Conservation (phyloP, 2,797 vertebrate genomes). For the Neostethus bicornis region DNA sequence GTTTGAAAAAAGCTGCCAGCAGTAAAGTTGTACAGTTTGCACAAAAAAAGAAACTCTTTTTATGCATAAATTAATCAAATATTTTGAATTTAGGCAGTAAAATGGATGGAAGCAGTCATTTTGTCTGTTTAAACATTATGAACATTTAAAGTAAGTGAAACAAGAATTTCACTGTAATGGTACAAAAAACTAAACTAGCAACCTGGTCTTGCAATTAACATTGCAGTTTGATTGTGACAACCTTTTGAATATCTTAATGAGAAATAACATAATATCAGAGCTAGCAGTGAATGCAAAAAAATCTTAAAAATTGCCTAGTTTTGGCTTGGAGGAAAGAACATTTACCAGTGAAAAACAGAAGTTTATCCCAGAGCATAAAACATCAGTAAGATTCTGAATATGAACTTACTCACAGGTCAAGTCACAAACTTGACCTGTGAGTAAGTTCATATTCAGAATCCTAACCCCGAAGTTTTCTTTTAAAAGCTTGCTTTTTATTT, state of each 20-base stretch:
- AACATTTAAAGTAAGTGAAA: background rate
- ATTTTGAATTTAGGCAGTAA: background rate
- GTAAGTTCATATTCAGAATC: conserved; percentile 17
- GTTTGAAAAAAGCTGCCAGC: background rate
- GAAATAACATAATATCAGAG: conserved; percentile 17
- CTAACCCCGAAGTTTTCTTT: background rate
- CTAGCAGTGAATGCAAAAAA: background rate
- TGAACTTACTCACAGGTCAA: conserved; percentile 48
- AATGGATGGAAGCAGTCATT: no score
- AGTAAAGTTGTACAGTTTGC: background rate
- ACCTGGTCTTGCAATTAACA: conserved; percentile 2
- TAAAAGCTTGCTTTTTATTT: background rate
- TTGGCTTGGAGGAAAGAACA: no score
- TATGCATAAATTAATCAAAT: no score
- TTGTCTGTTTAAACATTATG: background rate
- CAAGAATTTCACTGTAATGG: background rate
- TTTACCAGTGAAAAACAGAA: conserved; percentile 38
- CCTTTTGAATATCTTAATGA: conserved; percentile 9
- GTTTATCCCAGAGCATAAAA: conserved; percentile 66
- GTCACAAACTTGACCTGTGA: conserved; percentile 64
- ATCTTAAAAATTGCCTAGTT: background rate
- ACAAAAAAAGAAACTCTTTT: background rate
- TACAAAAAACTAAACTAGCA: conserved; percentile 4
- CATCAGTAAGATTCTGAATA: no score
- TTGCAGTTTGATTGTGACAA: conserved; percentile 7